phyloP scores from a whole-genome alignment of 1,140 invertebrate species.

The Pomacea maculata region DNA sequence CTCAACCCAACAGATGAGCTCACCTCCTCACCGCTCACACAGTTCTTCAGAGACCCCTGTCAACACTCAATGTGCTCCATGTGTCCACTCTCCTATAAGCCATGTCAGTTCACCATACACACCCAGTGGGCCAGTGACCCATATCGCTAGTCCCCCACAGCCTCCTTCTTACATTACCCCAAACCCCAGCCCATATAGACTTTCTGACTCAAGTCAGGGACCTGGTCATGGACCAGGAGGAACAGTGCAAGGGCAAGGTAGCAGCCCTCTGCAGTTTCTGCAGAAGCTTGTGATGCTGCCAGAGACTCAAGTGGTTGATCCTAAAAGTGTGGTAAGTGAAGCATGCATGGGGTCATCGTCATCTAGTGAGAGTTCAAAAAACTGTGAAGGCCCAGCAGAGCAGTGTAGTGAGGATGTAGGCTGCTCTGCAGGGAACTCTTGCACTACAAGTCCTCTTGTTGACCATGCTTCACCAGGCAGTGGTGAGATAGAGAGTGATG shows the following conservation, averaged over 20 bases:
- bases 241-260: constrained; percentile 17
- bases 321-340: constrained; percentile 62
- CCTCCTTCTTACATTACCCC: constrained; percentile 18
- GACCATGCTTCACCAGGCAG: neutral
- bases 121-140: constrained; percentile 15
- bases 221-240: constrained; percentile 24
- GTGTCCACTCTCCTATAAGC: constrained; percentile 30
- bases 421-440: constrained; percentile 34
- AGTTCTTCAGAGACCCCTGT: constrained; percentile 9
- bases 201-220: constrained; percentile 7
- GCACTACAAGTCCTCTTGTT: constrained; percentile 20
- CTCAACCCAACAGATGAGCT: constrained; percentile 17
- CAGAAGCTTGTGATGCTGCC: constrained; percentile 62
- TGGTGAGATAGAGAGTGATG: neutral
- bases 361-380: constrained; percentile 50
- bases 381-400: constrained; percentile 56
- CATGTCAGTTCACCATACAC: constrained; percentile 32
- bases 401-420: constrained; percentile 30
- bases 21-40: constrained; percentile 24
- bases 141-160: constrained; percentile 26
- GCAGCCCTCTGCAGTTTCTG: constrained; percentile 58
- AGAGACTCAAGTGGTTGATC: constrained; percentile 60
- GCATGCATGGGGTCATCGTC: constrained; percentile 45
- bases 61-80: constrained; percentile 21
- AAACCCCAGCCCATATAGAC: constrained; percentile 25